A percentile compares a stretch with the other conserved stretches of the same genome.
Evolutionary conservation across 2,888 invertebrate genomes (phyloP).

Genomic region (Phymatocera aterrima): DNA sequence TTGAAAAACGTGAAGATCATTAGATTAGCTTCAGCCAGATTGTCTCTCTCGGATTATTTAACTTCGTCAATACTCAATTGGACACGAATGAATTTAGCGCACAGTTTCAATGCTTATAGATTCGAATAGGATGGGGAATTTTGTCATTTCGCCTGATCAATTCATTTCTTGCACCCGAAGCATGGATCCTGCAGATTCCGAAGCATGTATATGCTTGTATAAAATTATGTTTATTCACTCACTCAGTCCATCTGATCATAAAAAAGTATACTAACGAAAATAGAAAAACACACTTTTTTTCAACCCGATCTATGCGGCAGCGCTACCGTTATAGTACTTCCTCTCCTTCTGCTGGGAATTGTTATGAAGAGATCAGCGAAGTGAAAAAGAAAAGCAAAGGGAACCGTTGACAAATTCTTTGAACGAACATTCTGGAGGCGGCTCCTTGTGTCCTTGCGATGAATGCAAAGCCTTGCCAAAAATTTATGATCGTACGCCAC

Average conservation of each 20-base stretch:
- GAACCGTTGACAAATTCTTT: background rate
- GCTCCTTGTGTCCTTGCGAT: background rate
- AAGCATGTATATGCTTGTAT: no score
- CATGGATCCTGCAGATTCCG: background rate
- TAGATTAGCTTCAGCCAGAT: slow-evolving; percentile 14
- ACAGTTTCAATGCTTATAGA: background rate
- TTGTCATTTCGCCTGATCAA: background rate
- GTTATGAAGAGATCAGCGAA: no score
- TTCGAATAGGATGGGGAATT: background rate
- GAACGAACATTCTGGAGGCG: slow-evolving; percentile 1
- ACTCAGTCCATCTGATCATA: no score
- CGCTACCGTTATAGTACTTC: no score
- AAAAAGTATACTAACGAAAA: no score
- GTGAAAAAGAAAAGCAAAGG: slow-evolving; percentile 1
- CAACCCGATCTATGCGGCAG: no score
- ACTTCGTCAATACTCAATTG: slow-evolving; percentile 10
- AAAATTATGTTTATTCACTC: no score
- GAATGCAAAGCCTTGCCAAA: background rate
- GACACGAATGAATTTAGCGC: slow-evolving; percentile 24
- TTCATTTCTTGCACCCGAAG: background rate
- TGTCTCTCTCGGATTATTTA: slow-evolving; percentile 5
- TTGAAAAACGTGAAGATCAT: no score
- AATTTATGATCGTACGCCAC: slow-evolving; percentile 37
- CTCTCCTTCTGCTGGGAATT: no score
- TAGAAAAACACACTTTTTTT: no score